Conservation (phyloP, 1,140 invertebrate genomes). For the Tigriopus japonicus region DNA sequence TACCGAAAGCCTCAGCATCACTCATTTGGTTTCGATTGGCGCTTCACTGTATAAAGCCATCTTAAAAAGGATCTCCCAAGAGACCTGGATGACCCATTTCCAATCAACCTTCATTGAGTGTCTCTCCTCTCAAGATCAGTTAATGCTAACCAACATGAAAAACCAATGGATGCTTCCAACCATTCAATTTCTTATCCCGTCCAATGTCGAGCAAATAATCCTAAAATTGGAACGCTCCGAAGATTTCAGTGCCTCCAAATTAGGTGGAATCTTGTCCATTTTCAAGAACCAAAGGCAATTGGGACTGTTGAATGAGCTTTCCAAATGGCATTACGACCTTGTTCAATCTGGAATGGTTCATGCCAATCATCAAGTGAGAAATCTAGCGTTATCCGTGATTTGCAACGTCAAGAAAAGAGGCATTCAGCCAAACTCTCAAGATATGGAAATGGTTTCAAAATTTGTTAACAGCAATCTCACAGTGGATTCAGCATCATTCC, state of each 20-base stretch:
- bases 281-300: too few species aligned
- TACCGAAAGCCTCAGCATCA: background rate
- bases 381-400: background rate
- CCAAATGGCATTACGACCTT: background rate
- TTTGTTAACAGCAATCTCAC: background rate
- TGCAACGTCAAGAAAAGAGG: background rate
- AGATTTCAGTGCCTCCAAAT: too few species aligned
- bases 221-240: too few species aligned
- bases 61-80: background rate
- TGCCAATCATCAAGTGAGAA: background rate
- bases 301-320: too few species aligned
- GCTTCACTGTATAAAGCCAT: background rate
- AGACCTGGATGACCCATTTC: background rate
- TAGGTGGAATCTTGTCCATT: too few species aligned
- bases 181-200: too few species aligned
- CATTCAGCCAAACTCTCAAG: background rate
- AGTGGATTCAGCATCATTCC: background rate
- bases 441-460: background rate
- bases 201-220: too few species aligned
- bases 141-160: background rate
- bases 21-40: background rate
- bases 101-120: background rate
- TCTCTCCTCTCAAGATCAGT: background rate
- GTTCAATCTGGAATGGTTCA: background rate
- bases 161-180: background rate